A percentile compares a stretch with the other conserved stretches of the same genome.
These are phyloP conservation scores for Octodon degus DNA, from an alignment of 2,113 vertebrate genomes.

Conservation along the genomic window DNA sequence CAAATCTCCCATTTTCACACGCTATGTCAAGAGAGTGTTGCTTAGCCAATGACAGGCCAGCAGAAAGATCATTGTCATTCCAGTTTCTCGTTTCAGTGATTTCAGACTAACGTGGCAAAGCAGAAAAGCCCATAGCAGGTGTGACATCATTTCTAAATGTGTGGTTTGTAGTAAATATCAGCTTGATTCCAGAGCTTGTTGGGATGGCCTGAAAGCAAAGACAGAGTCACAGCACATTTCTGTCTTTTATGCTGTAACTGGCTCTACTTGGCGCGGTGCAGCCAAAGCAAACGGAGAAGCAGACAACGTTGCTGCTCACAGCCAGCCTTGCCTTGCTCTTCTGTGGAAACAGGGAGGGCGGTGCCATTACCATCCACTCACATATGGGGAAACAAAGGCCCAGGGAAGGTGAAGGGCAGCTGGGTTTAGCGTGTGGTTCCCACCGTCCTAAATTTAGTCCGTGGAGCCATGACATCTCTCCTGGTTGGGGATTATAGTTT, in stretches of 20 bases:
- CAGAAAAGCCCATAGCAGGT: background rate
- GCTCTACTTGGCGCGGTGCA: background rate
- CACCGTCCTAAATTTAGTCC: conserved; percentile 60
- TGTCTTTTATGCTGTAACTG: background rate
- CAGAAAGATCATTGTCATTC: background rate
- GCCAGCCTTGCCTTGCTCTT: background rate
- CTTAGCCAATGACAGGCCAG: background rate
- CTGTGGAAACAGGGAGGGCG: background rate
- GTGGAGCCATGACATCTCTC: conserved; percentile 18
- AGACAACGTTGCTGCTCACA: too few relatives aligned
- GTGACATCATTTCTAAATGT: background rate
- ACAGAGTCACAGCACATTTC: background rate
- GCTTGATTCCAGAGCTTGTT: conserved; percentile 22
- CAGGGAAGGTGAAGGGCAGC: background rate
- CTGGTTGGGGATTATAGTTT: conserved; percentile 62
- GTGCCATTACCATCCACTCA: background rate
- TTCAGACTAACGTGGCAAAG: conserved; percentile 10
- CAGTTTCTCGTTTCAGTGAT: conserved; percentile 5
- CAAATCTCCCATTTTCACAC: background rate
- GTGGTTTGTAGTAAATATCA: conserved; percentile 31
- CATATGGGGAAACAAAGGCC: background rate
- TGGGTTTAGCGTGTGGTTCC: background rate
- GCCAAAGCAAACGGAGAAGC: background rate
- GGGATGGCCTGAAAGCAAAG: conserved; percentile 6
- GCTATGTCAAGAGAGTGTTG: background rate